These are phyloP conservation scores for Caenorhabditis sp. DNA, from an alignment of 2,888 invertebrate genomes.

Conservation along the genomic window DNA sequence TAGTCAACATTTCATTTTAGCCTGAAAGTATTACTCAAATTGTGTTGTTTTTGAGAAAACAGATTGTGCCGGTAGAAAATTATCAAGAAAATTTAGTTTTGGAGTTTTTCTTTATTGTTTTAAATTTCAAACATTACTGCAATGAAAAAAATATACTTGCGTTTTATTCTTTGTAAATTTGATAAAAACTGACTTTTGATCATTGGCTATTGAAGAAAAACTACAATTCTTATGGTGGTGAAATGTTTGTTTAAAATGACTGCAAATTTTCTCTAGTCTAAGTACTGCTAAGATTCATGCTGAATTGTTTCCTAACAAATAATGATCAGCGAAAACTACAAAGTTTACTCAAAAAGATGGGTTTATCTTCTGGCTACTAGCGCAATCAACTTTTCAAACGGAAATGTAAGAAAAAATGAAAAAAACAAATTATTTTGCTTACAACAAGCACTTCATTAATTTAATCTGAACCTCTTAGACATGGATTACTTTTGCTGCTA, in stretches of 20 bases:
- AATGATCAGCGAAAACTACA: slow-evolving; percentile 48
- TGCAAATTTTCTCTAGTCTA: not conserved
- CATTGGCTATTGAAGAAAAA: slow-evolving; percentile 26
- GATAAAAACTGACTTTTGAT: slow-evolving; percentile 42
- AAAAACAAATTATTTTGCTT: too few species aligned
- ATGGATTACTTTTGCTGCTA: slow-evolving; percentile 85
- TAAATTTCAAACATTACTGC: too few species aligned
- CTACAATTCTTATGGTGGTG: slow-evolving; percentile 2
- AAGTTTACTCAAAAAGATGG: slow-evolving; percentile 76
- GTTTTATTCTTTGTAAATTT: not conserved
- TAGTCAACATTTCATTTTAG: too few species aligned
- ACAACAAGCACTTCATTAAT: too few species aligned
- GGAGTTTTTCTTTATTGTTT: too few species aligned
- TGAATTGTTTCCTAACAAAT: not conserved
- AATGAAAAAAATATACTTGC: too few species aligned
- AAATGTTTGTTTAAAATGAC: slow-evolving; percentile 8
- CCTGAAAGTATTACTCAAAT: too few species aligned
- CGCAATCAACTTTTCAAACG: slow-evolving; percentile 80
- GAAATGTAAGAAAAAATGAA: slow-evolving; percentile 76
- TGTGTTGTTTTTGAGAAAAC: too few species aligned
- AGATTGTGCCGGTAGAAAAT: too few species aligned
- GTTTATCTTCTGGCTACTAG: slow-evolving; percentile 74
- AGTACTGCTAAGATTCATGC: not conserved
- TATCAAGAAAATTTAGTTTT: too few species aligned
- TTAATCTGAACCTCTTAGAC: too few species aligned